Conservation (phyloP, 2,113 vertebrate species). For the Psophia crepitans region DNA sequence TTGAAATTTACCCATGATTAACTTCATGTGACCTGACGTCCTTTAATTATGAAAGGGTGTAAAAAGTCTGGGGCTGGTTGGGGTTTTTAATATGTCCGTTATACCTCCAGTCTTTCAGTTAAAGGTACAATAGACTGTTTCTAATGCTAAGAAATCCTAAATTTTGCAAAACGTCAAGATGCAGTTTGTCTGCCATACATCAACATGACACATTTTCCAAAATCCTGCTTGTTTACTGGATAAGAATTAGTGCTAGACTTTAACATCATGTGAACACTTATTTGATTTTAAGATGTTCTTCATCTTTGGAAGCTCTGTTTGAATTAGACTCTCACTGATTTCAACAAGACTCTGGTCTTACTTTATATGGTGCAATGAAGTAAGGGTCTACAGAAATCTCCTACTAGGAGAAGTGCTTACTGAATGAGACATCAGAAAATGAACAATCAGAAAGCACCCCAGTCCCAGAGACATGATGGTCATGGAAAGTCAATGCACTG, state of each 20-base stretch:
- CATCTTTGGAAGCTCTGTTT: neutral
- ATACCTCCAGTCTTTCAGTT: neutral
- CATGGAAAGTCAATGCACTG: neutral
- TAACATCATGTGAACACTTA: neutral
- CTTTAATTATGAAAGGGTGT: neutral
- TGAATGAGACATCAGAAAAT: neutral
- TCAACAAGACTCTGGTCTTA: neutral
- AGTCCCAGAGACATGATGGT: neutral
- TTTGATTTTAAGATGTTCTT: neutral
- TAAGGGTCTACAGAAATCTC: neutral
- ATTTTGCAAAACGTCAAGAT: neutral
- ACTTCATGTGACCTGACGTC: neutral
- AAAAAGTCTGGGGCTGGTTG: neutral
- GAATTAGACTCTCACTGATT: neutral
- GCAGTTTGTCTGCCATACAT: neutral
- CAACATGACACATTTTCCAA: neutral
- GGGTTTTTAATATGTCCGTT: neutral
- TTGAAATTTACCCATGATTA: conserved; percentile 28
- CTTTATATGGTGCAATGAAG: neutral
- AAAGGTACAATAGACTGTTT: neutral
- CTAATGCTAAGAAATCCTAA: neutral
- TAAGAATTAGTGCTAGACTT: neutral
- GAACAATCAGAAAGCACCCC: neutral
- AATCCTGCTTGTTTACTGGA: neutral
- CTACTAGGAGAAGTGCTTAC: neutral